phyloP scores from a whole-genome alignment of 2,113 vertebrate species.

The Gasterosteus nipponicus region DNA sequence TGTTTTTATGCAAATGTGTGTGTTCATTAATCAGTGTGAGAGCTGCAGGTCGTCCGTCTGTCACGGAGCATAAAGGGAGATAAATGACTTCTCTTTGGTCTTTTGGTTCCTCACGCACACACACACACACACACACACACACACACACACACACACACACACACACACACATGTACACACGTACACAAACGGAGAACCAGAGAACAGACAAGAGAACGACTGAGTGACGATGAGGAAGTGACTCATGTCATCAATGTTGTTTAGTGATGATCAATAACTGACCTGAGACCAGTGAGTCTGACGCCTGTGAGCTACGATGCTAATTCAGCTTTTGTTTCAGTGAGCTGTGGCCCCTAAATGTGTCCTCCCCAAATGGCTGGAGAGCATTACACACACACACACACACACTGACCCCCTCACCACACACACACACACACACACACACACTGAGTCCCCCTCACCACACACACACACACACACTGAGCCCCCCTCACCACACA shows the following conservation, averaged over 20 bases:
- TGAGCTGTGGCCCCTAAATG: not conserved
- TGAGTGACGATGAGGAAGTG: no score
- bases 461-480: not conserved
- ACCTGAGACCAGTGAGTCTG: no score
- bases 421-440: not conserved
- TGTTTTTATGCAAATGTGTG: constrained; percentile 28
- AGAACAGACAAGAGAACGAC: no score
- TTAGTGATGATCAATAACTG: not conserved
- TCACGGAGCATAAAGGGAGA: constrained; percentile 63
- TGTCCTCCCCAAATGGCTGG: constrained; percentile 43
- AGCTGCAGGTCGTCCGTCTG: constrained; percentile 22
- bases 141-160: no score
- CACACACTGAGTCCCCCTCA: not conserved
- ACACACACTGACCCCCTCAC: not conserved
- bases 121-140: not conserved
- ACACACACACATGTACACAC: no score
- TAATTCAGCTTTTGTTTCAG: constrained; percentile 11
- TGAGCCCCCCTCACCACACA: not conserved
- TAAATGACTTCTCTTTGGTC: constrained; percentile 43
- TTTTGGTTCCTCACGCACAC: not conserved
- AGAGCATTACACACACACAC: constrained; percentile 48
- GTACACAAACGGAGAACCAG: no score
- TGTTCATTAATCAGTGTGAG: constrained; percentile 33
- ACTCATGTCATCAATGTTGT: no score
- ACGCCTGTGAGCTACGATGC: not conserved